These are phyloP conservation scores for Strongylocentrotus purpuratus DNA, from an alignment of 35 echinoderm and acorn worm species.

Conservation along the genomic window DNA sequence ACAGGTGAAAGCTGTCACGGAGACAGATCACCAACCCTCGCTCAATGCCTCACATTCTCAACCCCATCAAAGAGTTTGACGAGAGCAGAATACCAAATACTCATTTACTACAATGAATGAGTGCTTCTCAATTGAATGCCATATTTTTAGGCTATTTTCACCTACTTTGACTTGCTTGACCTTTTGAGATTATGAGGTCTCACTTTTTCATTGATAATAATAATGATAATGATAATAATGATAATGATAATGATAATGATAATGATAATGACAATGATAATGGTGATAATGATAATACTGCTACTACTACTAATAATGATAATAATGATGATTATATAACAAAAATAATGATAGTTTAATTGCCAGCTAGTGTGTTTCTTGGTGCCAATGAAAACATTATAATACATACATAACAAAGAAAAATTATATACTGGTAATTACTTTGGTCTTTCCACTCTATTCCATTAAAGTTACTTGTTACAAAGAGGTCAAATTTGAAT, in stretches of 20 bases:
- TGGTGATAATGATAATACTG: background rate
- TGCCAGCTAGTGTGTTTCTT: too few species aligned
- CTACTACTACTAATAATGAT: background rate
- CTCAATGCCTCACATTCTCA: background rate
- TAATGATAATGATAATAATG: background rate
- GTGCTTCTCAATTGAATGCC: background rate
- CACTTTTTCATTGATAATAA: background rate
- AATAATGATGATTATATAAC: background rate
- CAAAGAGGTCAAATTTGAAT: too few species aligned
- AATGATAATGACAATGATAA: background rate
- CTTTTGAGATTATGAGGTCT: background rate
- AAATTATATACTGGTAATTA: too few species aligned
- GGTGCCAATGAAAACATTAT: too few species aligned
- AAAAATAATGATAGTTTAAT: background rate
- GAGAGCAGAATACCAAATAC: background rate
- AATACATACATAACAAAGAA: too few species aligned
- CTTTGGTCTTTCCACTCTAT: too few species aligned
- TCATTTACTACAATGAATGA: background rate
- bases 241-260: background rate
- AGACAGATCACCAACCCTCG: constrained; percentile 26
- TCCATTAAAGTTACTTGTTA: too few species aligned
- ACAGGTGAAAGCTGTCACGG: constrained; percentile 14
- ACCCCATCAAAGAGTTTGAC: background rate
- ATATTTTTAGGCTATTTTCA: background rate
- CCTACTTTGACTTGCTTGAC: background rate